Percentiles rank a stretch among this genome's conserved stretches.
Evolutionary conservation across 2,888 invertebrate species (phyloP).

Genomic region (Himalopsyche kuldschensis): DNA sequence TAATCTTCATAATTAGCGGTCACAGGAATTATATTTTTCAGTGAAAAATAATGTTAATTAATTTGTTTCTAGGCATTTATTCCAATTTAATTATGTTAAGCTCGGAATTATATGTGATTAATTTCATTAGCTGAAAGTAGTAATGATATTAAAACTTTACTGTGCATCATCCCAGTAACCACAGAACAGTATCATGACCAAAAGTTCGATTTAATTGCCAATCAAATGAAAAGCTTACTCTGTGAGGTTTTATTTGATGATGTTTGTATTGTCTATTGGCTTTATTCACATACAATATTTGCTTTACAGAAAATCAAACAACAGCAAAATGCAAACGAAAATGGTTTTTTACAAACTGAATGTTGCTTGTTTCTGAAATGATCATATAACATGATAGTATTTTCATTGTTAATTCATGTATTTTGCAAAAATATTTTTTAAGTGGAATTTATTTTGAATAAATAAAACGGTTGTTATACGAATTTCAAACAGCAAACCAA

Average conservation of each 20-base stretch:
- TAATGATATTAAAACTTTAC: neutral
- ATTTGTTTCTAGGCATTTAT: neutral
- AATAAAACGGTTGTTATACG: too few relatives aligned
- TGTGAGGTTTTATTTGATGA: constrained; percentile 2
- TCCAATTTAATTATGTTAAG: neutral
- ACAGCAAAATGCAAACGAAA: neutral
- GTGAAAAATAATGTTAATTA: neutral
- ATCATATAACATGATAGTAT: too few relatives aligned
- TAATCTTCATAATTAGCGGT: too few relatives aligned
- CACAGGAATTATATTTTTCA: neutral
- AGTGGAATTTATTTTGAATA: too few relatives aligned
- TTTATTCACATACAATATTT: constrained; percentile 15
- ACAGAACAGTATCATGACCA: neutral
- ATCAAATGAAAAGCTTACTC: constrained; percentile 27
- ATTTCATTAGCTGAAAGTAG: neutral
- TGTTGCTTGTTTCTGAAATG: neutral
- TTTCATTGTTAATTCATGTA: neutral
- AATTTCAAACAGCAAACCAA: too few relatives aligned
- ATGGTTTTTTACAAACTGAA: neutral
- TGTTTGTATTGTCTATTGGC: constrained; percentile 19
- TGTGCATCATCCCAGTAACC: neutral
- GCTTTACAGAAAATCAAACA: constrained; percentile 5
- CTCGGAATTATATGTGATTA: neutral
- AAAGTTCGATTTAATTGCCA: constrained; percentile 36
- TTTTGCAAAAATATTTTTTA: too few relatives aligned